Base-by-base conservation (phyloP, 2,113 vertebrate species). In the Aptenodytes forsteri region DNA sequence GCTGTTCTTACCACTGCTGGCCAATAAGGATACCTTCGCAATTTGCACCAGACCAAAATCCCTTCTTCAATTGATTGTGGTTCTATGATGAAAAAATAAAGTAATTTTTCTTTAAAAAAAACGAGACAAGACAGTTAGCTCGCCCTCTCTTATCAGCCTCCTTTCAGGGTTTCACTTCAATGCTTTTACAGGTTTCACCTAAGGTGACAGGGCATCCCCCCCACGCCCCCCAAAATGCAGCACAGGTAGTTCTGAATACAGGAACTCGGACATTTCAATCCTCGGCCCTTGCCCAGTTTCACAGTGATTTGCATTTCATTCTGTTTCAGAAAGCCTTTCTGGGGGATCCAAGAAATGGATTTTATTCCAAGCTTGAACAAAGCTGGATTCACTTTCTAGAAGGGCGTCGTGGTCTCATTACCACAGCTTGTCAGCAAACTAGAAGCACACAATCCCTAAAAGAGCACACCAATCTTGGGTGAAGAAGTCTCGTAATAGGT, bases 41-140 rank as follows among this genome's bases (percentile, higher is more conserved):
- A 84, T 61, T 98, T 98, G 98, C 98, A 98, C 98, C 98, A 99
- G 44, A 98, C 98, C 89, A 98, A 84, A 84, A 97, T 96, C 75
- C 98, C 98, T 16, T 92, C 89, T 91, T 98, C 95, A 32, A 98
- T 97, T 3, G 97, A 54, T 27, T 96, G 92, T 14, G 97, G 95
- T 34, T 98, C 98, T 98, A 30, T 11, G 27, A 70, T 3, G n/a
- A 17, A 92, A 42, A 84, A 78, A 82, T 0, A 81, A 81, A 20
- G 20, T 4, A 26, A 72, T 26, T 22, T 52, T 17, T 13, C 42
- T 16, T 78, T 40, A 32, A 30, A 64, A 62, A 13, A 29, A 25
- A 25, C 0, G 4, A 59, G 38, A n/a, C 15, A 22, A 66, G 16
- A 34, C 32, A 19, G 10, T 67, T 16, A 7, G 19, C 46, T 49